phyloP scores from a whole-genome alignment of 2,888 invertebrate species.

The Drosophila flavopinicola region DNA sequence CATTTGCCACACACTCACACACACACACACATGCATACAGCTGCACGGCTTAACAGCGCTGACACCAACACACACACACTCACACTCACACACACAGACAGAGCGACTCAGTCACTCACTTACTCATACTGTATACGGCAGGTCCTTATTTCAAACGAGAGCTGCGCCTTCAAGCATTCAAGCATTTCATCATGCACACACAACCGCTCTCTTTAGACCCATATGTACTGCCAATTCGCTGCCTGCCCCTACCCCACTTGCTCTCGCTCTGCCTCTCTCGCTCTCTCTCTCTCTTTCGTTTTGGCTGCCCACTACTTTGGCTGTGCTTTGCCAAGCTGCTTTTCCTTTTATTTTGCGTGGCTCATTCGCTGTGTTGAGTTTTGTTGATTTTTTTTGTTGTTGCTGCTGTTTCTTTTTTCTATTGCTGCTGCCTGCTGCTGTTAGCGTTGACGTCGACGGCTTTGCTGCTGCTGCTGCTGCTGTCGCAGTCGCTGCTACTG shows the following conservation, averaged over 20 bases:
- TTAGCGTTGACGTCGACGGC: slow-evolving; percentile 33
- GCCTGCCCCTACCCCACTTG: neutral
- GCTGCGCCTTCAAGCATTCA: slow-evolving; percentile 36
- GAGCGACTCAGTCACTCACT: neutral
- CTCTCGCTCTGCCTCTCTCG: neutral
- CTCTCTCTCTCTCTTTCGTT: neutral
- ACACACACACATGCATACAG: slow-evolving; percentile 2
- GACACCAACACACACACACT: neutral
- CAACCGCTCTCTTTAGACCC: slow-evolving; percentile 12
- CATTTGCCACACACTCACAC: slow-evolving; percentile 27
- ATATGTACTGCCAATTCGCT: slow-evolving; percentile 17
- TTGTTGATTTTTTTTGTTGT: slow-evolving; percentile 38
- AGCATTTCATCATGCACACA: slow-evolving; percentile 46
- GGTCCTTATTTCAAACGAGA: slow-evolving; percentile 42
- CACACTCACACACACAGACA: slow-evolving; percentile 3
- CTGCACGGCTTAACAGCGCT: neutral
- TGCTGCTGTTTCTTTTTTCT: slow-evolving; percentile 29
- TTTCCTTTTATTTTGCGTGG: slow-evolving; percentile 74
- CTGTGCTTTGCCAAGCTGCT: slow-evolving; percentile 47
- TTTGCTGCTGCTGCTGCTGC: slow-evolving; percentile 28
- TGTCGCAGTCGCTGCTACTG: slow-evolving; percentile 30
- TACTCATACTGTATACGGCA: slow-evolving; percentile 16
- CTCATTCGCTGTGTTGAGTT: slow-evolving; percentile 60
- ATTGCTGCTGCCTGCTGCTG: slow-evolving; percentile 29
- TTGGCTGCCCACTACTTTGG: slow-evolving; percentile 34